Conservation (phyloP, 1,140 invertebrate species). For the Bombus polaris region DNA sequence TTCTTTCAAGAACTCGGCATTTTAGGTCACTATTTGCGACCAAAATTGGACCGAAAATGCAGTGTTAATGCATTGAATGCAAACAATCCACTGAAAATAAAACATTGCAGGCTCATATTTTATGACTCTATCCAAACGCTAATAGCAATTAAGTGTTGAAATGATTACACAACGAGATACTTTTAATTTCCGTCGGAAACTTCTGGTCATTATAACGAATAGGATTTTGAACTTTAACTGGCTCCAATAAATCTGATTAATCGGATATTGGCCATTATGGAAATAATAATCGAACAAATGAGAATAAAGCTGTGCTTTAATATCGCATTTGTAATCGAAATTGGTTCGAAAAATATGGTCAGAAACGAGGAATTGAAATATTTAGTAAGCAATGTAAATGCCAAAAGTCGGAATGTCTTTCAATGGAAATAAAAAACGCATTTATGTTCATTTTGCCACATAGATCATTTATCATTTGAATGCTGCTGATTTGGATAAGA, state of each 20-base stretch:
- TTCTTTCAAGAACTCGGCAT: not conserved
- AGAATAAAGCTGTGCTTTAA: not conserved
- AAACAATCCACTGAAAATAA: too few relatives aligned
- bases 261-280: slow-evolving; percentile 8
- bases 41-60: not conserved
- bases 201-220: not conserved
- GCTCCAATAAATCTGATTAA: slow-evolving; percentile 42
- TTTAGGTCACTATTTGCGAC: not conserved
- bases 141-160: not conserved
- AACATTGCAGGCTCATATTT: not conserved
- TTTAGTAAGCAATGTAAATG: not conserved
- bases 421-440: not conserved
- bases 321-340: not conserved
- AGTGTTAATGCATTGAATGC: not conserved
- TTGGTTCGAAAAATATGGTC: not conserved
- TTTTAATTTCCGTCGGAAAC: slow-evolving; percentile 5
- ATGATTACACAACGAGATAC: not conserved
- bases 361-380: not conserved
- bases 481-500: not conserved
- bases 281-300: slow-evolving; percentile 25
- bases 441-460: not conserved
- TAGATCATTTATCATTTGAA: not conserved
- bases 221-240: not conserved
- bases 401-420: not conserved
- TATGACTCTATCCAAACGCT: not conserved